A percentile compares a stretch with the other conserved stretches of the same genome.
Evolutionary conservation across 2,113 vertebrate genomes (phyloP).

Genomic region (Amphiprion percula): DNA sequence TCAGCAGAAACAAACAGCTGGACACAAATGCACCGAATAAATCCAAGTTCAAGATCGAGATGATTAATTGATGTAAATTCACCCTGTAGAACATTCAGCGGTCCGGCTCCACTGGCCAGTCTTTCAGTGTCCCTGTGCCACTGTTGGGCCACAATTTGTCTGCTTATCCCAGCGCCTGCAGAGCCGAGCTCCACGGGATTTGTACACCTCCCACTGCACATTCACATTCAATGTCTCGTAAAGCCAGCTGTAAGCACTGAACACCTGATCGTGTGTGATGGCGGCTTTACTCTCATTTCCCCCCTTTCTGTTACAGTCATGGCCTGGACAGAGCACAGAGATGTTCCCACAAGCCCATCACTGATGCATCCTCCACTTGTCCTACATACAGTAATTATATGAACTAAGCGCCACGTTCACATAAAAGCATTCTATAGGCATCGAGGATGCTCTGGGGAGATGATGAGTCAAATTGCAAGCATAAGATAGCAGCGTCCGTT

Average conservation of each 20-base stretch:
- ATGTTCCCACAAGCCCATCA: constrained; percentile 30
- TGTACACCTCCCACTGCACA: constrained; percentile 58
- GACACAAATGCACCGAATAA: constrained; percentile 41
- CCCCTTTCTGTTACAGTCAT: constrained; percentile 42
- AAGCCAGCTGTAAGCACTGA: constrained; percentile 60
- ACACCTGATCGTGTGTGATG: constrained; percentile 68
- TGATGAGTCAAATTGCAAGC: constrained; percentile 78
- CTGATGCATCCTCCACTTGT: constrained; percentile 64
- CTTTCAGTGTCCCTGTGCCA: constrained; percentile 25
- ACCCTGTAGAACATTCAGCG: not conserved
- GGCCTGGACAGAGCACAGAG: constrained; percentile 52
- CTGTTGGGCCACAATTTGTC: constrained; percentile 51
- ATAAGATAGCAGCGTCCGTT: constrained; percentile 69
- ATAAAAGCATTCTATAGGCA: constrained; percentile 56
- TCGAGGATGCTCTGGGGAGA: constrained; percentile 67
- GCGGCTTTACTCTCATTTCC: constrained; percentile 40
- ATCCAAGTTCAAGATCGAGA: constrained; percentile 22
- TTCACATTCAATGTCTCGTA: constrained; percentile 48
- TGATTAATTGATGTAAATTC: constrained; percentile 49
- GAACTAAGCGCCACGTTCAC: constrained; percentile 34
- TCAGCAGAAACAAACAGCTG: constrained; percentile 36
- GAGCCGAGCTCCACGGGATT: constrained; percentile 42
- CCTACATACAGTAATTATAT: constrained; percentile 66
- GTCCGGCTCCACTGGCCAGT: constrained; percentile 29
- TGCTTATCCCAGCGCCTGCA: constrained; percentile 37